phyloP scores from a whole-genome alignment of 2,888 invertebrate species.

The Aleiodes alternator region DNA sequence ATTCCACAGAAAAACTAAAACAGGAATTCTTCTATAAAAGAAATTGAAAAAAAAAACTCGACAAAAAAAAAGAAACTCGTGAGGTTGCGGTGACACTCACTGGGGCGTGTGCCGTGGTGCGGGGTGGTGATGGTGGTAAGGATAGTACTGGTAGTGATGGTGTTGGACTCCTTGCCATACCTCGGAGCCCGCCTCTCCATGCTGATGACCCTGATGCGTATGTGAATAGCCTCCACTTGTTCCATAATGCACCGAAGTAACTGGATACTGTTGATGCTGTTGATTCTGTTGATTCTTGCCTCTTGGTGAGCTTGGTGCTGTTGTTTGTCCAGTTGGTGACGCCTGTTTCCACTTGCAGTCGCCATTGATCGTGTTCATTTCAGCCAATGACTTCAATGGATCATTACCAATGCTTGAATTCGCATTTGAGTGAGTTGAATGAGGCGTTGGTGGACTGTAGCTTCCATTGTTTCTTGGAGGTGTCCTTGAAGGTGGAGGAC shows the following conservation, averaged over 20 bases:
- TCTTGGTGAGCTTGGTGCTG: slow-evolving; percentile 72
- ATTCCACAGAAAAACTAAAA: not conserved
- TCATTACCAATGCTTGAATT: slow-evolving; percentile 63
- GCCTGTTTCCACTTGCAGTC: slow-evolving; percentile 76
- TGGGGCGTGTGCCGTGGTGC: slow-evolving; percentile 77
- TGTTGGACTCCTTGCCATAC: slow-evolving; percentile 79
- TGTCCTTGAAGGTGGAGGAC: slow-evolving; percentile 74
- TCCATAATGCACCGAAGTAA: slow-evolving; percentile 68
- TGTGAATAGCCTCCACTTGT: slow-evolving; percentile 68
- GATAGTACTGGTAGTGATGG: slow-evolving; percentile 82
- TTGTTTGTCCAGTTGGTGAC: slow-evolving; percentile 67
- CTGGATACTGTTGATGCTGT: slow-evolving; percentile 69
- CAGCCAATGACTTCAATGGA: slow-evolving; percentile 76
- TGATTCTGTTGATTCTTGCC: slow-evolving; percentile 63
- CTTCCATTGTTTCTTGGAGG: slow-evolving; percentile 72
- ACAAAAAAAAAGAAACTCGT: slow-evolving; percentile 61
- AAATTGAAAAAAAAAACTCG: slow-evolving; percentile 1
- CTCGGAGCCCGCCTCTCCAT: slow-evolving; percentile 78
- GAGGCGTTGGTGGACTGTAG: slow-evolving; percentile 72
- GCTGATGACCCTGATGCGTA: slow-evolving; percentile 71
- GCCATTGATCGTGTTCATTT: slow-evolving; percentile 76
- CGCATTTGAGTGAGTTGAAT: slow-evolving; percentile 67
- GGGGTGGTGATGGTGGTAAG: slow-evolving; percentile 79
- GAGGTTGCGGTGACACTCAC: slow-evolving; percentile 78
- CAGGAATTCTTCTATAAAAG: slow-evolving; percentile 13